Evolutionary conservation across 2,888 invertebrate species (phyloP), one percentile per base, ranked within the genome.

Genomic region (Eupsilia transversa): DNA sequence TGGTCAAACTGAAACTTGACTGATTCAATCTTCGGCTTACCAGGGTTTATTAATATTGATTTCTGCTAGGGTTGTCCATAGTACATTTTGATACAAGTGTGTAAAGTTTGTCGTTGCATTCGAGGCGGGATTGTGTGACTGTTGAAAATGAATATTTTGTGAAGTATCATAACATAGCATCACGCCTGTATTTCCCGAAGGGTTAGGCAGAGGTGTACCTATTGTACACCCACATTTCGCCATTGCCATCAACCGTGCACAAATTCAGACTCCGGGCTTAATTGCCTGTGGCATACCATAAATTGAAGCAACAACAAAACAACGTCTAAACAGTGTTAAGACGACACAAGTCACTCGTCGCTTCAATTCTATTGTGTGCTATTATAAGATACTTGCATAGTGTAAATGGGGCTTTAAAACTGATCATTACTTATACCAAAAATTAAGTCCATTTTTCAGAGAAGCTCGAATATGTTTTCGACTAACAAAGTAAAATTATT

Each of bases 1-100:
- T 72, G 30, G 14, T 30, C 41, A 41, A 79, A 49, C 10, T 59
- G 27, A 27, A 52, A 43, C 49, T 79, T 59, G 49, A 59, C 64
- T 46, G 14, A 77, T 79, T 64, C 0, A 35, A 79, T 67, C 17
- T 69, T 46, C 20, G 30, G 70, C 9, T 76, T 17, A 60, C 30
- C 3, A 20, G 23, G 14, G n/a, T 27, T 60, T 30, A 43, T n/a
- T 33, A 38, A 46, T 23, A 3, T 52, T 17, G n/a, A 0, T 30
- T 30, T 30, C 14, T 10, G n/a, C 14, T 27, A 33, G 30, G n/a
- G 17, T 49, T 64, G 27, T 46, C 38, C n/a, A 3, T 30, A 46
- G n/a, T 9, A 4, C 1, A 61, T 38, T 38, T 9, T 38, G 5
- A 38, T 38, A 38, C 38, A 27, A 61, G 6, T 30, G 30, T 30